Conservation (phyloP, 2,797 vertebrate genomes). For the Ceryle rudis region DNA sequence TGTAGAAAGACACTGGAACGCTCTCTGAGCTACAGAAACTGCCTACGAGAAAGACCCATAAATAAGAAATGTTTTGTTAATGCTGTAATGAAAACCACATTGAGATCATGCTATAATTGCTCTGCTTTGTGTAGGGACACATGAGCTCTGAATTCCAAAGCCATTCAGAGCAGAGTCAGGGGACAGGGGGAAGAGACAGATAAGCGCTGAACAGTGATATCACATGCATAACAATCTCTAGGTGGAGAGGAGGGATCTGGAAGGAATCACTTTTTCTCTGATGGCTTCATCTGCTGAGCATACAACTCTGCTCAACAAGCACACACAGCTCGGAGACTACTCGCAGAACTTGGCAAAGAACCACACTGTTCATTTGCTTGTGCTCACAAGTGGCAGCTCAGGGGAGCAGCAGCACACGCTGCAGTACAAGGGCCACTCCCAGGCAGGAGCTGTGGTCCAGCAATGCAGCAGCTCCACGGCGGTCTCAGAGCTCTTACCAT, state of each 20-base stretch:
- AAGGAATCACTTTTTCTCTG: not conserved
- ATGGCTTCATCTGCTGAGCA: not conserved
- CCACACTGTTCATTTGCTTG: rapidly evolving
- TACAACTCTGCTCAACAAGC: not conserved
- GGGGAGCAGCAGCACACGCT: not conserved
- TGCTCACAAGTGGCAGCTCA: not conserved
- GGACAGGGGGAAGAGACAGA: not conserved
- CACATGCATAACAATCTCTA: not conserved
- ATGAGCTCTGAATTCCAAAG: not conserved
- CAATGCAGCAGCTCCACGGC: not conserved
- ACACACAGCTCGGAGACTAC: not conserved
- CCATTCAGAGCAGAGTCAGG: not conserved
- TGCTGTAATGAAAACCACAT: slow-evolving; percentile 62
- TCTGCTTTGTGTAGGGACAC: not conserved
- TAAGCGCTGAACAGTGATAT: not conserved
- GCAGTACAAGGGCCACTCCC: not conserved
- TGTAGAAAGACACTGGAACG: not conserved
- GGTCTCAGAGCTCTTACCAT: not conserved
- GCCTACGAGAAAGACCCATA: slow-evolving; percentile 9
- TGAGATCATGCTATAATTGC: not conserved
- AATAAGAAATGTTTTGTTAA: slow-evolving; percentile 62
- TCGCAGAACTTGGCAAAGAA: not conserved
- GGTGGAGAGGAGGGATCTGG: not conserved
- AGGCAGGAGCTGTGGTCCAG: not conserved
- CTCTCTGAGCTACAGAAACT: slow-evolving; percentile 29